Base-by-base conservation (phyloP, 2,888 invertebrate genomes). In the Abrostola tripartita region DNA sequence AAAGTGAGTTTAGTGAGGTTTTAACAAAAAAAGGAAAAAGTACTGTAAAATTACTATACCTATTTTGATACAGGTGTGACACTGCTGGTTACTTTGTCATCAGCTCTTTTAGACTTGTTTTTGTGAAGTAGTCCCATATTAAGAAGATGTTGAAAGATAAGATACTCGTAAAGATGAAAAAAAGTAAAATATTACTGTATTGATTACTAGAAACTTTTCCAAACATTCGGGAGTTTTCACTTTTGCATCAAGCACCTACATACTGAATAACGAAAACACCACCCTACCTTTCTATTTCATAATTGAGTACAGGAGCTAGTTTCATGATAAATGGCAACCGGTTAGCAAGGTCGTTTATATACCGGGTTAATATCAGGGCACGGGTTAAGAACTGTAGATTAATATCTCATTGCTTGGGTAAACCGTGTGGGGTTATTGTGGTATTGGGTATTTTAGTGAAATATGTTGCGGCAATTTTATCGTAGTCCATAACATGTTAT, bases 311-410 rank as follows among this genome's bases (percentile, higher is more conserved):
- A 44, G 38, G n/a, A 59, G 49, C 56, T 56, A 57, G 37, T 64
- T 62, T 24, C 42, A 55, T 67, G 68, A 77, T 65, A 78, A 78
- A 77, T 65, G 52, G 54, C 12, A 38, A 7, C 49, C 59, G 65
- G 63, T 75, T 69, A 55, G 60, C 54, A 37, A 79, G 55, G 54
- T 68, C 61, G 53, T 62, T 71, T 67, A 60, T 72, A 65, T 58
- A 61, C 49, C 40, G 62, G 24, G 76, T 68, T 77, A 79, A 72
- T 76, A 69, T 59, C 47, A 44, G 70, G 54, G 50, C 58, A 70
- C 0, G 54, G 77, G 70, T 65, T 73, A 65, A 61, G 62, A 73
- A 67, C 62, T 65, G 37, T 53, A 65, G 79, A 76, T 78, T 70
- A 76, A 68, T 79, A 79, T 76, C 70, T 70, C 65, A 73, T 70